Conservation (phyloP, 2,797 vertebrate species). For the Melanotaenia trifasciata region DNA sequence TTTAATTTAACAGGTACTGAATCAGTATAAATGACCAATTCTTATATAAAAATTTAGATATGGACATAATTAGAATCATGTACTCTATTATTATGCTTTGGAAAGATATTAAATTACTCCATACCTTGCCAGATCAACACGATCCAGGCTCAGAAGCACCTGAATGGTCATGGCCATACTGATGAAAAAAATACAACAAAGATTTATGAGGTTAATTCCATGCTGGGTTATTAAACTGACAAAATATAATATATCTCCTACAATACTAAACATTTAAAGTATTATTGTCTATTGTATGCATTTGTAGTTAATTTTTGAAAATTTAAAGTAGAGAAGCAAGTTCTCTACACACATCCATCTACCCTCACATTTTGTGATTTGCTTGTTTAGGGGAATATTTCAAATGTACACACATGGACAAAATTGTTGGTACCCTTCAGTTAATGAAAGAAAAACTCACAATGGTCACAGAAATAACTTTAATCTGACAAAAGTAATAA, state of each 20-base stretch:
- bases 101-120: not conserved
- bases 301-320: not conserved
- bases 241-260: not conserved
- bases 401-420: no score
- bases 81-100: not conserved
- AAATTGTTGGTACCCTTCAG: no score
- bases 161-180: conserved; percentile 95
- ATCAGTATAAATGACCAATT: not conserved
- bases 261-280: not conserved
- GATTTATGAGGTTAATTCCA: conserved; percentile 3
- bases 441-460: no score
- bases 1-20: not conserved
- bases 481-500: no score
- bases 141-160: conserved; percentile 92
- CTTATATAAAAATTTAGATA: not conserved
- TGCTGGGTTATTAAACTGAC: not conserved
- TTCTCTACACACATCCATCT: not conserved
- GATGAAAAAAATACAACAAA: conserved; percentile 55
- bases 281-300: not conserved
- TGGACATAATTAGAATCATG: not conserved
- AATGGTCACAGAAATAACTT: no score
- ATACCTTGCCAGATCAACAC: conserved; percentile 94
- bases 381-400: not conserved
- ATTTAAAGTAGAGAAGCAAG: not conserved
- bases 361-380: not conserved